These are phyloP conservation scores for Dromiciops gliroides DNA, from an alignment of 2,113 vertebrate species.

Conservation along the genomic window DNA sequence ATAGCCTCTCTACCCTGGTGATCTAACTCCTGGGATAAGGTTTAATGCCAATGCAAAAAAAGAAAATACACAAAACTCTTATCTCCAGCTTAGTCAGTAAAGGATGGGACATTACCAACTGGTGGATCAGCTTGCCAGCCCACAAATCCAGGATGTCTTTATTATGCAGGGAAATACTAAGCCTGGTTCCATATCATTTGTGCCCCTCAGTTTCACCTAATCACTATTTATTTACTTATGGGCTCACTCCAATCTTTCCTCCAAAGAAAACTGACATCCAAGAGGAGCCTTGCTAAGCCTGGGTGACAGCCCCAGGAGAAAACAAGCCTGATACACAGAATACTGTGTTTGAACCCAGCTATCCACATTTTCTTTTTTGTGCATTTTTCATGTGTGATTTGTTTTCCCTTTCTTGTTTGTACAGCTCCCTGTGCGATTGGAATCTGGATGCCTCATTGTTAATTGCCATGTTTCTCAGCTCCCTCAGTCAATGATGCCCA, in stretches of 20 bases:
- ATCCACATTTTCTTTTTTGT: constrained; percentile 22
- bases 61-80: constrained; percentile 24
- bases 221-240: constrained; percentile 71
- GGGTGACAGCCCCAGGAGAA: neutral
- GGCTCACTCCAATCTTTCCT: constrained; percentile 33
- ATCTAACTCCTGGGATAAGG: neutral
- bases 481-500: neutral
- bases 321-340: neutral
- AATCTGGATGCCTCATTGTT: constrained; percentile 60
- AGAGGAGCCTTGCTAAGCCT: neutral
- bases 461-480: constrained; percentile 66
- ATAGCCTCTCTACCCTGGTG: neutral
- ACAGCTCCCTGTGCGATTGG: constrained; percentile 47
- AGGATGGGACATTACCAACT: neutral
- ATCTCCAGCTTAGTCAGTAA: neutral
- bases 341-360: constrained; percentile 32
- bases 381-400: neutral
- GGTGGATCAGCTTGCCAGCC: constrained; percentile 54
- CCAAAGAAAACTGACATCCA: neutral
- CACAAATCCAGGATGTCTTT: constrained; percentile 43
- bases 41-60: neutral
- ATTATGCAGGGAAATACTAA: constrained; percentile 8
- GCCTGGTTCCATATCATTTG: constrained; percentile 60
- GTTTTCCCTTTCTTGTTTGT: constrained; percentile 53
- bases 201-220: constrained; percentile 68